Conservation (phyloP, 2,797 vertebrate species). For the Hoplostethus mediterraneus region DNA sequence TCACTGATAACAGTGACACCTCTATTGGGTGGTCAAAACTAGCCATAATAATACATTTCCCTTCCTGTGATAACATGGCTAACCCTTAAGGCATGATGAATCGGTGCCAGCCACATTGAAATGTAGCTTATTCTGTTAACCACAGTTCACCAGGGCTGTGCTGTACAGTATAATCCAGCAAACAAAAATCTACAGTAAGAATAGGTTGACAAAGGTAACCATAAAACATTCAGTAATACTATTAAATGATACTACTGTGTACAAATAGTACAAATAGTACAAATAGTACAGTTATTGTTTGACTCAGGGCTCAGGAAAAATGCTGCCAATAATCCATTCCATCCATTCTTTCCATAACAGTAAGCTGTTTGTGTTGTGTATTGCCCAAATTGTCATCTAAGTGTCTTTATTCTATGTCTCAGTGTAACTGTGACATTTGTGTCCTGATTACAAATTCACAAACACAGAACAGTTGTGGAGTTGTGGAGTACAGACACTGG, state of each 20-base stretch:
- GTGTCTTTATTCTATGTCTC: too few species aligned
- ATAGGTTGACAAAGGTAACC: neutral
- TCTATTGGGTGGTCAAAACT: slow-evolving; percentile 24
- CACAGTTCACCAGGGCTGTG: neutral
- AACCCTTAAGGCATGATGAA: slow-evolving; percentile 23
- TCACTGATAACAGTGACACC: slow-evolving; percentile 39
- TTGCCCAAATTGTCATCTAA: too few species aligned
- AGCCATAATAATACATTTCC: slow-evolving; percentile 28
- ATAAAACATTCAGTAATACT: neutral
- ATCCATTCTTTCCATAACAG: too few species aligned
- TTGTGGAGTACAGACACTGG: too few species aligned
- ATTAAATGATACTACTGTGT: neutral
- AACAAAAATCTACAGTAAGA: neutral
- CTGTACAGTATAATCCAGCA: neutral
- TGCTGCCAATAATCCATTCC: too few species aligned
- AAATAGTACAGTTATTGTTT: neutral
- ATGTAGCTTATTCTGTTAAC: neutral
- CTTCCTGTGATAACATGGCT: slow-evolving; percentile 19
- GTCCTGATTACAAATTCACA: too few species aligned
- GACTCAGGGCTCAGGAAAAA: too few species aligned
- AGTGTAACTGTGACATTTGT: too few species aligned
- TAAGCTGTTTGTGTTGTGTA: too few species aligned
- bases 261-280: neutral
- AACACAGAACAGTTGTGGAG: too few species aligned
- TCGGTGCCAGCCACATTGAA: neutral